phyloP scores from a whole-genome alignment of 2,113 vertebrate genomes.

The Fregetta grallaria region DNA sequence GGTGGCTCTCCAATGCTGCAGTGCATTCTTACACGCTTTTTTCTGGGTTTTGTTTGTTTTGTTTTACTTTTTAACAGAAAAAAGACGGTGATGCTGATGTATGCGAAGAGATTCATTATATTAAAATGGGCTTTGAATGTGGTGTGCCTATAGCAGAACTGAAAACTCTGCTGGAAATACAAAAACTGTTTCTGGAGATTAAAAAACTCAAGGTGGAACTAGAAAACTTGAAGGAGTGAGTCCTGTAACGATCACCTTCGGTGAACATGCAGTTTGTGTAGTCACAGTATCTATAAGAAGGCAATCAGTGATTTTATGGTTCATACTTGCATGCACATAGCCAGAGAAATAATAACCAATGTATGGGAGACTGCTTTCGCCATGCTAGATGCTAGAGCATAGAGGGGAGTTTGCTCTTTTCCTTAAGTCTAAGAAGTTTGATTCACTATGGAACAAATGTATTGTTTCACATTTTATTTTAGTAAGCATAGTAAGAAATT shows the following conservation, averaged over 20 bases:
- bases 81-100: background rate
- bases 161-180: conserved; percentile 58
- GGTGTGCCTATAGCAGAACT: background rate
- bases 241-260: background rate
- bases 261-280: background rate
- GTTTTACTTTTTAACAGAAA: background rate
- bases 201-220: background rate
- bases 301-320: background rate
- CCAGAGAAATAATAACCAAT: background rate
- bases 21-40: background rate
- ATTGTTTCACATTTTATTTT: background rate
- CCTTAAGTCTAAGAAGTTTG: background rate
- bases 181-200: conserved; percentile 54
- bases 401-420: background rate
- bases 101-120: background rate
- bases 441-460: background rate
- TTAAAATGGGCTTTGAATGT: background rate
- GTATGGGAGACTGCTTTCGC: background rate
- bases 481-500: background rate
- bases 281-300: too few relatives aligned
- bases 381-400: rapidly evolving
- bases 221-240: background rate
- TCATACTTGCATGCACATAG: background rate
- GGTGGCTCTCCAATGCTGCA: background rate
- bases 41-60: background rate